Percentiles rank a stretch among this genome's conserved stretches.
Conservation (phyloP, 1,140 invertebrate genomes). For the Heliothis subflexa region DNA sequence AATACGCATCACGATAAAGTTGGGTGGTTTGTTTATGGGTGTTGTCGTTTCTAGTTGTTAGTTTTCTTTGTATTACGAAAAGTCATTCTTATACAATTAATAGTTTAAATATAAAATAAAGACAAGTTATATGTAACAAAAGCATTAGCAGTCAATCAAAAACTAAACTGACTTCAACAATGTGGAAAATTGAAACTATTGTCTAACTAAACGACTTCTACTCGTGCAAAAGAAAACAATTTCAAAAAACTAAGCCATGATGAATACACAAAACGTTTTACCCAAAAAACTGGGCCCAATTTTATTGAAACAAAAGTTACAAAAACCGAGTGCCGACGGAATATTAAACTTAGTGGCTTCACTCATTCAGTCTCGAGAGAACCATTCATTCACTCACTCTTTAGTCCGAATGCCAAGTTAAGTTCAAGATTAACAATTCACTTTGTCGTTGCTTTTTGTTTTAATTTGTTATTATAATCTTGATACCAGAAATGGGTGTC, state of each 20-base stretch:
- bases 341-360: constrained; percentile 44
- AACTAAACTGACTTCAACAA: background rate
- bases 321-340: constrained; percentile 17
- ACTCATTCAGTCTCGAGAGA: constrained; percentile 33
- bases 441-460: constrained; percentile 40
- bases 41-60: no score
- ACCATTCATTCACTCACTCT: constrained; percentile 42
- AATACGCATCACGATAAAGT: no score
- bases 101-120: no score
- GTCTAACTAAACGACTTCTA: constrained; percentile 2
- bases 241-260: constrained; percentile 10
- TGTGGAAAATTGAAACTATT: constrained; percentile 11
- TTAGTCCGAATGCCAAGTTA: constrained; percentile 35
- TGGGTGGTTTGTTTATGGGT: no score
- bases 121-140: no score
- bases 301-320: constrained; percentile 30
- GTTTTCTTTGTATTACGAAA: no score
- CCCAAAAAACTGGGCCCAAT: background rate
- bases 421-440: constrained; percentile 43
- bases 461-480: constrained; percentile 44
- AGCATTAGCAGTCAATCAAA: background rate
- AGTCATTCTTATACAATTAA: no score
- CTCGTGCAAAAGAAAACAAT: constrained; percentile 3
- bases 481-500: constrained; percentile 35
- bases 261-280: constrained; percentile 22